phyloP scores from a whole-genome alignment of 1,140 invertebrate genomes.

The Drosophila eugracilis region DNA sequence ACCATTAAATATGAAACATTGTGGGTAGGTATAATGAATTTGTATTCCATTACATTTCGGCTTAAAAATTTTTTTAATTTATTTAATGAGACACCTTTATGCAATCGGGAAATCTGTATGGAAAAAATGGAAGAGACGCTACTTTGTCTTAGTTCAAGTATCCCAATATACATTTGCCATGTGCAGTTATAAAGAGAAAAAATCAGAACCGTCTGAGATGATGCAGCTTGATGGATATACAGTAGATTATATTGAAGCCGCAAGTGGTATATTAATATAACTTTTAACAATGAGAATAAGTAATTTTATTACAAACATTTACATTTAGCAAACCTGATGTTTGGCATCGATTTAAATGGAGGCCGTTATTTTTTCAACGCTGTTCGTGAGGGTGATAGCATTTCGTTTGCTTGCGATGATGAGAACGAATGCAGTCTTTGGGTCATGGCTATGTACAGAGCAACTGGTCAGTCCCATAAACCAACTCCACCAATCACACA shows the following conservation, averaged over 20 bases:
- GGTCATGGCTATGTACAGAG: constrained; percentile 99
- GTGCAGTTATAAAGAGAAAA: constrained; percentile 99
- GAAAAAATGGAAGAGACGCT: constrained; percentile 99
- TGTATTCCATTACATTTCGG: background rate
- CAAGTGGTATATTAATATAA: constrained; percentile 88
- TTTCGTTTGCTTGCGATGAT: constrained; percentile 98
- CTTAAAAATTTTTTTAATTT: constrained; percentile 60
- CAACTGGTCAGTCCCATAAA: constrained; percentile 99
- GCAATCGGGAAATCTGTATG: constrained; percentile 98
- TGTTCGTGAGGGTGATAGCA: constrained; percentile 98
- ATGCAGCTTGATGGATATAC: constrained; percentile 99
- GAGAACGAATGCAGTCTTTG: constrained; percentile 99
- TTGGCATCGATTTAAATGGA: constrained; percentile 94
- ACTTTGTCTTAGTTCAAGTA: constrained; percentile 99
- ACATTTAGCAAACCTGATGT: constrained; percentile 93
- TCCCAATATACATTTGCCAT: constrained; percentile 99
- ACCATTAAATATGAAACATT: constrained; percentile 99
- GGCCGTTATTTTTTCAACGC: constrained; percentile 99
- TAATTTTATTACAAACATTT: background rate
- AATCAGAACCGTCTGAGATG: constrained; percentile 99
- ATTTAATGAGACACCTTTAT: constrained; percentile 91
- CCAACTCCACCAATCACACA: constrained; percentile 96
- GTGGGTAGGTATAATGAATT: constrained; percentile 88
- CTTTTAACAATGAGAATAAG: background rate
- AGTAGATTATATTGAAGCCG: constrained; percentile 99